Conservation (phyloP, 2,113 vertebrate species). For the Gadus macrocephalus region DNA sequence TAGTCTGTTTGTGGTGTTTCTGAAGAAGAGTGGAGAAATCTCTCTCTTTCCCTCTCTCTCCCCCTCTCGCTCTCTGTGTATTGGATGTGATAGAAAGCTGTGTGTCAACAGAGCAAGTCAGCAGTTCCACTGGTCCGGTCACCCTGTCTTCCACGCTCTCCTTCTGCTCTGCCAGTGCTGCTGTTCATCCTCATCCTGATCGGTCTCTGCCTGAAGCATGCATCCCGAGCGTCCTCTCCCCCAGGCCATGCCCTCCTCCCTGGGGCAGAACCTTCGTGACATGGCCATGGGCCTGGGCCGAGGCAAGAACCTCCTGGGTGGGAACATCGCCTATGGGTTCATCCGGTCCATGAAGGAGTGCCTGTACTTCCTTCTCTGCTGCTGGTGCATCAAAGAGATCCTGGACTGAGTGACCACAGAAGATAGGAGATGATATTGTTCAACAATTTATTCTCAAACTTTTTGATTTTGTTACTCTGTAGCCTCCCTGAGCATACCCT, state of each 20-base stretch:
- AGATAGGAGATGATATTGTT: slow-evolving; percentile 8
- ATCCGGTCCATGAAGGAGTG: slow-evolving; percentile 75
- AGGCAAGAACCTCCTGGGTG: slow-evolving; percentile 59
- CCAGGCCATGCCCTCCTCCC: slow-evolving; percentile 52
- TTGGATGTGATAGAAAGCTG: too few species aligned
- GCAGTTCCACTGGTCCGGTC: slow-evolving; percentile 20
- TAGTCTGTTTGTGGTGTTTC: slow-evolving; percentile 33
- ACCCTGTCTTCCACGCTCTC: neutral
- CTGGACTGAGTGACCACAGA: slow-evolving; percentile 72
- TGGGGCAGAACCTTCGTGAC: slow-evolving; percentile 48
- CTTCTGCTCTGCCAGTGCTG: neutral
- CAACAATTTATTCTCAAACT: slow-evolving; percentile 30
- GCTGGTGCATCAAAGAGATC: slow-evolving; percentile 89
- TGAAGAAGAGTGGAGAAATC: slow-evolving; percentile 43
- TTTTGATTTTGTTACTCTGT: slow-evolving; percentile 14
- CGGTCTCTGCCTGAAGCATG: slow-evolving; percentile 46
- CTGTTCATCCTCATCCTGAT: slow-evolving; percentile 9
- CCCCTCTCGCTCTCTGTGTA: too few species aligned
- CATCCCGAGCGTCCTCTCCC: slow-evolving; percentile 65
- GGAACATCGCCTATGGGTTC: slow-evolving; percentile 64
- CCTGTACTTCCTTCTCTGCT: slow-evolving; percentile 85
- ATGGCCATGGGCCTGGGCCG: slow-evolving; percentile 58
- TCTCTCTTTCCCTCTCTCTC: slow-evolving; percentile 9
- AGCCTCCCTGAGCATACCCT: slow-evolving; percentile 18
- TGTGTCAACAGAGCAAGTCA: slow-evolving; percentile 27